Conservation (phyloP, 2,888 invertebrate genomes). For the Nephrocerus scutellatus region DNA sequence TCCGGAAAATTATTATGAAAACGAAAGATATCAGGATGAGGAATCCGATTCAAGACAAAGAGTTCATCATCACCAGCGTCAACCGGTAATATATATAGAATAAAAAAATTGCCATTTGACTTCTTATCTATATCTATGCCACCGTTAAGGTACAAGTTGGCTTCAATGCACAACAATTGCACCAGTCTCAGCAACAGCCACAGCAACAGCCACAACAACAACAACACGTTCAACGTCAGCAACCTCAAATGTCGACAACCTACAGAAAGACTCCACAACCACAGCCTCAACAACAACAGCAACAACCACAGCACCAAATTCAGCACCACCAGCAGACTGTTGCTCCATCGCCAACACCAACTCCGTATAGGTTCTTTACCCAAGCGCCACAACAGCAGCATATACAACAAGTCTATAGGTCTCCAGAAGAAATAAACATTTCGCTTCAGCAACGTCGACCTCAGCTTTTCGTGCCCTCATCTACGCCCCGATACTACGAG, state of each 20-base stretch:
- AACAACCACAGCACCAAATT: conserved; percentile 37
- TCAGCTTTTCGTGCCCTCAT: conserved; percentile 45
- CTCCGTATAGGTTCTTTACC: conserved; percentile 45
- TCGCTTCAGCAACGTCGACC: conserved; percentile 71
- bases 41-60: conserved; percentile 41
- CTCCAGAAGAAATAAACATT: conserved; percentile 82
- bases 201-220: conserved; percentile 33
- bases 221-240: conserved; percentile 22
- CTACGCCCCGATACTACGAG: conserved; percentile 46
- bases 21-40: conserved; percentile 48
- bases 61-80: conserved; percentile 38
- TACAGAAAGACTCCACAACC: conserved; percentile 37
- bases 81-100: conserved; percentile 30
- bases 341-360: conserved; percentile 43
- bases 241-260: conserved; percentile 29
- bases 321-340: conserved; percentile 34
- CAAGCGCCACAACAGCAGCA: conserved; percentile 40
- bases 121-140: not conserved
- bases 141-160: conserved; percentile 37
- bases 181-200: conserved; percentile 28
- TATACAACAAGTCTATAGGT: conserved; percentile 65
- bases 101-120: not conserved
- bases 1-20: conserved; percentile 70
- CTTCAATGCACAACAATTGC: conserved; percentile 31
- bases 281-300: conserved; percentile 36